Base-by-base conservation (phyloP, 2,797 vertebrate species). In the Dendrocincla tyrannina region DNA sequence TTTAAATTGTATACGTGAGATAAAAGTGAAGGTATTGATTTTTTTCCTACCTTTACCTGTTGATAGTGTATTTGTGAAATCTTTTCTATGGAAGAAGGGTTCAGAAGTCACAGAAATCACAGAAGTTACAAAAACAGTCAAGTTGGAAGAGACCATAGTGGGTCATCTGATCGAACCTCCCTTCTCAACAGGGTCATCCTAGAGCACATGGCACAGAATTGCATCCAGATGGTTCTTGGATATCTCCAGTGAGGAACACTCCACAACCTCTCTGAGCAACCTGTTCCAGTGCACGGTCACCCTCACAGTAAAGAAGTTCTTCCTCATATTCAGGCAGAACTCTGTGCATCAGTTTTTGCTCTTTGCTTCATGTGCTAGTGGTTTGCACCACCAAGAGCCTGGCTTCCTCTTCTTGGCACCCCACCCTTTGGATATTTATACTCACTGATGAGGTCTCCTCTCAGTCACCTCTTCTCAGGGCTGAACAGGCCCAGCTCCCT, bases 251-350 rank as follows among this genome's bases (percentile, higher is more conserved):
- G 7, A 32, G 4, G 11, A 9, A 42, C 5, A 41, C 4, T 68
- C 19, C 49, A 49, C 5, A 35, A 7, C 18, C 1, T 20, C 32
- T 49, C 49, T n/a, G 41, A 23, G 16, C 1, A 56, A n/a, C 2
- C 18, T 55, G 2, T 4, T 75, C 35, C 9, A 28, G 10, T 42
- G 9, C 23, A n/a, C 10, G 2, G 9, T 19, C 22, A 3, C 3
- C 12, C 0, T 0, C 23, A n/a, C 12, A 37, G 7, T 37, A 62
- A 62, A 64, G 20, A 56, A 37, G 2, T 17, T 69, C 23, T 50
- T 56, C 35, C 35, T 44, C 13, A 11, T 30, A 17, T 63, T 69
- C 49, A 42, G 4, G 8, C 37, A 19, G 28, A 69, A 37, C 13
- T 9, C 23, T 28, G 32, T 49, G 4, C 9, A 53, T 55, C 27